phyloP scores from a whole-genome alignment of 2,888 invertebrate species.

The Alviniconcha strummeri region DNA sequence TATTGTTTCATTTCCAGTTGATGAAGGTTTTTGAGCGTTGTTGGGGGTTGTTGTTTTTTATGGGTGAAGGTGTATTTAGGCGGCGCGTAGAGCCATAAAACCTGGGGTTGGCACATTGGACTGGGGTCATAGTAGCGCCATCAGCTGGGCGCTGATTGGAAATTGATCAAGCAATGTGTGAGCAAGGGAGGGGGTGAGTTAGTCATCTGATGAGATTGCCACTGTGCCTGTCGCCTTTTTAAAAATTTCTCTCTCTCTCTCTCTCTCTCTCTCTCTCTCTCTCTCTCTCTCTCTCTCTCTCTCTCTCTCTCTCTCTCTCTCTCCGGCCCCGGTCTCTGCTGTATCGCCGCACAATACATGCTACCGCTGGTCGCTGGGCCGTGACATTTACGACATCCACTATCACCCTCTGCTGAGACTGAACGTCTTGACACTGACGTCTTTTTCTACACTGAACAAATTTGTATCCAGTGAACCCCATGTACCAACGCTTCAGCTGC shows the following conservation, averaged over 20 bases:
- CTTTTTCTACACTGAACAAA: neutral
- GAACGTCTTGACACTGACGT: neutral
- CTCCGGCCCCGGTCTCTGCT: neutral
- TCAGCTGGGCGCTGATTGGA: constrained; percentile 32
- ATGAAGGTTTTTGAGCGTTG: neutral
- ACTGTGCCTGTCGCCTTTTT: neutral
- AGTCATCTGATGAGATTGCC: constrained; percentile 26
- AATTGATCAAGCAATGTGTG: constrained; percentile 26
- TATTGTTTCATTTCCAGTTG: neutral
- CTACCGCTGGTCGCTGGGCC: neutral
- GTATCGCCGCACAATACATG: neutral
- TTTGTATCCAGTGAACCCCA: neutral
- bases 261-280: constrained; percentile 2
- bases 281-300: constrained; percentile 16
- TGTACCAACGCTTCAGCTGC: neutral
- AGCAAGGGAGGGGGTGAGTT: constrained; percentile 1
- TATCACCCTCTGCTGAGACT: neutral
- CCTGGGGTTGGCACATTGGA: constrained; percentile 8
- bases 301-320: constrained; percentile 24
- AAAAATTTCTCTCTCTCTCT: neutral
- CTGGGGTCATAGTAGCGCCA: constrained; percentile 19
- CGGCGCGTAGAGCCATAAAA: neutral
- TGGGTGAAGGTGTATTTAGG: neutral
- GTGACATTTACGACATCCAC: neutral
- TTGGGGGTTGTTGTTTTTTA: neutral